Percentiles rank a stretch among this genome's conserved stretches.
These are phyloP conservation scores for Meandrina meandrites DNA, from an alignment of 92 coral and sea anemone species.

Conservation along the genomic window DNA sequence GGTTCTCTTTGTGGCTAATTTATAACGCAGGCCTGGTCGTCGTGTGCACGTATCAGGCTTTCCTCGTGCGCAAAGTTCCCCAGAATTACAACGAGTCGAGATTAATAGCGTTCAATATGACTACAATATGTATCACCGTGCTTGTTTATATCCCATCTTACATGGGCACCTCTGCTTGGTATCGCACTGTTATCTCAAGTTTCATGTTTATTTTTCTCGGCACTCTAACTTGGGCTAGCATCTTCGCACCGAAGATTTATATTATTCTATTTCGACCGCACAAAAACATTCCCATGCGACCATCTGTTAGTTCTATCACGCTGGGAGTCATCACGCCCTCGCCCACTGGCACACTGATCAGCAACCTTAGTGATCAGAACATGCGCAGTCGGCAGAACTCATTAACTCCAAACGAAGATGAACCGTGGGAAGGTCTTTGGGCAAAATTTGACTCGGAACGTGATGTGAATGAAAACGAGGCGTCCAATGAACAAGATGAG, in stretches of 20 bases:
- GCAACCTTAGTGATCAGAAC: constrained; percentile 27
- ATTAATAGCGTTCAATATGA: constrained; percentile 83
- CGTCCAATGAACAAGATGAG: neutral
- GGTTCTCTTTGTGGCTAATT: constrained; percentile 72
- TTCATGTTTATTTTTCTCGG: constrained; percentile 69
- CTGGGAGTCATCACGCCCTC: constrained; percentile 64
- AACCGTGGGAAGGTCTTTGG: constrained; percentile 6
- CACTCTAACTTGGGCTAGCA: constrained; percentile 63
- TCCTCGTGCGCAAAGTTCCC: constrained; percentile 83
- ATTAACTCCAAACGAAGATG: neutral
- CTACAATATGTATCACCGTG: constrained; percentile 73
- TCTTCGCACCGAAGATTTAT: constrained; percentile 69
- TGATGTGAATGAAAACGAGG: constrained; percentile 14
- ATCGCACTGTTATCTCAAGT: constrained; percentile 63
- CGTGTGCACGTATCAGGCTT: constrained; percentile 85
- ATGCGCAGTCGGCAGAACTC: constrained; percentile 28
- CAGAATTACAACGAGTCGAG: constrained; percentile 87
- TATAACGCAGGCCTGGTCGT: constrained; percentile 80
- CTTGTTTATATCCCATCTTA: constrained; percentile 73
- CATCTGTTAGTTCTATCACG: constrained; percentile 62
- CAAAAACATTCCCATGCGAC: constrained; percentile 73
- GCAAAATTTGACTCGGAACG: constrained; percentile 1
- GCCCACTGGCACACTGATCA: constrained; percentile 11
- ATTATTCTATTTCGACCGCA: constrained; percentile 70
- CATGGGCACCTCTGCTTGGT: constrained; percentile 72